Evolutionary conservation across 23 tunicate genomes (phyloP).

Genomic region (Diplosoma virens): DNA sequence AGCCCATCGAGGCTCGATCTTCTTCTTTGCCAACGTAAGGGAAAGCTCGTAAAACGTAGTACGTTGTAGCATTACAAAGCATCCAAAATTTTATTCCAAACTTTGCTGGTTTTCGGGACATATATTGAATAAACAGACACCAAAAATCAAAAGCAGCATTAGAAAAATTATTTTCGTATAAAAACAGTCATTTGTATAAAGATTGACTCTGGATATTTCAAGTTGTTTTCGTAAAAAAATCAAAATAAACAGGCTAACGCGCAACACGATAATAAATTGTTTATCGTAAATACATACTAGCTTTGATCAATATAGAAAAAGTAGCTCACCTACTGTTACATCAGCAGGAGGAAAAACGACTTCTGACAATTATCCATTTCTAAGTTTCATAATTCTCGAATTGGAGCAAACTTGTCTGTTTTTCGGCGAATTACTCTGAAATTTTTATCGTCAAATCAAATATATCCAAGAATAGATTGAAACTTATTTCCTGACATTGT

Average conservation of each 20-base stretch:
- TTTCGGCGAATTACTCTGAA: not conserved
- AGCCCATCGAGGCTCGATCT: conserved; percentile 10
- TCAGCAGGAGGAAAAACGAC: not conserved
- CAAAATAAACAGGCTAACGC: too few species aligned
- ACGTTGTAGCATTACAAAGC: conserved; percentile 13
- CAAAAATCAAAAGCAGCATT: not conserved
- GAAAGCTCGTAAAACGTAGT: conserved; percentile 10
- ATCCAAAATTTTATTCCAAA: conserved; percentile 15
- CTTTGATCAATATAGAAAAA: too few species aligned
- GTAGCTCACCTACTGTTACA: not conserved
- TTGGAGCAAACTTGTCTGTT: not conserved
- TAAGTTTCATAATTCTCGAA: not conserved
- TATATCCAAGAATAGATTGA: not conserved
- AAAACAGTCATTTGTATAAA: too few species aligned
- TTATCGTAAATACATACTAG: too few species aligned
- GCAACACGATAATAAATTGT: not conserved
- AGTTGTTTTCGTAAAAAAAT: not conserved
- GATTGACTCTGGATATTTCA: not conserved
- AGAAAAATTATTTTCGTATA: not conserved
- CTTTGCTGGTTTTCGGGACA: conserved; percentile 3
- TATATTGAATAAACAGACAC: conserved; percentile 8
- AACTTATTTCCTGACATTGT: not conserved
- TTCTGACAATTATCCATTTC: not conserved
- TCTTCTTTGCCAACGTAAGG: conserved; percentile 16
- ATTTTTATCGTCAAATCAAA: not conserved